Percentiles rank a stretch among this genome's conserved stretches.
These are phyloP conservation scores for Xanthia icteritia DNA, from an alignment of 2,888 invertebrate genomes.

Conservation along the genomic window DNA sequence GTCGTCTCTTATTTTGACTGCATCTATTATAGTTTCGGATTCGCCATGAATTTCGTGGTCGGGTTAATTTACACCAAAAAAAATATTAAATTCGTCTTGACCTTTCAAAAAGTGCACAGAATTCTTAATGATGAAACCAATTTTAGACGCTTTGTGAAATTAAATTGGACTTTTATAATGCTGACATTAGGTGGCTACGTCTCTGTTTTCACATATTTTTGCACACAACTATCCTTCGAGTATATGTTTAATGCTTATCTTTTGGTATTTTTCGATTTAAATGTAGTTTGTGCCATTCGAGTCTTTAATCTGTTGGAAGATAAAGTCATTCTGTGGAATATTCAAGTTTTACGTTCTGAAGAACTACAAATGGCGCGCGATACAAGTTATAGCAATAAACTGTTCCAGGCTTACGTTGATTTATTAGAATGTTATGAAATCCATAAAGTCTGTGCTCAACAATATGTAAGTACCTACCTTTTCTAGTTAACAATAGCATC, in stretches of 20 bases:
- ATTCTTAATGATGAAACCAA: constrained; percentile 19
- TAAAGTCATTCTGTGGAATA: constrained; percentile 32
- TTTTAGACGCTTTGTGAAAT: constrained; percentile 8
- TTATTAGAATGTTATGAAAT: constrained; percentile 34
- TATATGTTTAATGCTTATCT: not conserved
- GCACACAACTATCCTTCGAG: not conserved
- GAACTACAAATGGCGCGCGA: not conserved
- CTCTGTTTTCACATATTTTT: constrained; percentile 4
- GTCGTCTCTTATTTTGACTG: constrained; percentile 11
- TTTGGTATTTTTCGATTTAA: constrained; percentile 36
- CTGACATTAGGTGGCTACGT: not conserved
- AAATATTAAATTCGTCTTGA: constrained; percentile 19
- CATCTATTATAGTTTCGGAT: constrained; percentile 22
- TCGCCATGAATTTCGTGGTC: constrained; percentile 19
- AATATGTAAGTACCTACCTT: constrained; percentile 15
- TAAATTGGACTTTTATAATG: constrained; percentile 15
- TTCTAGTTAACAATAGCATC: no score
- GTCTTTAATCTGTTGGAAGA: constrained; percentile 18
- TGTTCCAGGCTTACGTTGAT: constrained; percentile 29
- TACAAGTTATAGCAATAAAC: not conserved
- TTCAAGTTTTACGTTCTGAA: not conserved
- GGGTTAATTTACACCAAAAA: constrained; percentile 6
- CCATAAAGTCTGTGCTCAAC: constrained; percentile 12
- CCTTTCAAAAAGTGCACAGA: constrained; percentile 36
- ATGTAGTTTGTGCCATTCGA: constrained; percentile 24